A percentile compares a stretch with the other conserved stretches of the same genome.
Evolutionary conservation across 2,797 vertebrate genomes (phyloP).

Genomic region (Macrochelys suwanniensis): DNA sequence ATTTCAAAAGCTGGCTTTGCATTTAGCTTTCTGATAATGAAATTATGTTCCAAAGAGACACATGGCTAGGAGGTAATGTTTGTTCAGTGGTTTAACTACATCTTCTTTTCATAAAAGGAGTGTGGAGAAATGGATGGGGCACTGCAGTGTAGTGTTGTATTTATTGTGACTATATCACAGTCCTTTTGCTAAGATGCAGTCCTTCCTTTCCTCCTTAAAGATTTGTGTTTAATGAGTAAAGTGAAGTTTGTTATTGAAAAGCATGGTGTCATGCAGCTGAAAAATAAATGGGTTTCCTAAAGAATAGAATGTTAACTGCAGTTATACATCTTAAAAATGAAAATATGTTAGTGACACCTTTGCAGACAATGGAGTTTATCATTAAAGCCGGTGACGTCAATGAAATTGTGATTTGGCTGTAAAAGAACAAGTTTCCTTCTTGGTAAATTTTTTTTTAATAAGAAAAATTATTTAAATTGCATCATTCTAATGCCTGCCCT

Average conservation of each 20-base stretch:
- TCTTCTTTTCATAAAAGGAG: not conserved
- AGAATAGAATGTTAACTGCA: not conserved
- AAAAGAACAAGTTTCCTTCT: not conserved
- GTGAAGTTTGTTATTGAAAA: not conserved
- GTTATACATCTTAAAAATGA: not conserved
- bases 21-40: not conserved
- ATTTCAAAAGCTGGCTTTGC: not conserved
- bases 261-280: not conserved
- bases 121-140: not conserved
- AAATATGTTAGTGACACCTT: not conserved
- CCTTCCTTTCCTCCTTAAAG: not conserved
- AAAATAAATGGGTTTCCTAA: not conserved
- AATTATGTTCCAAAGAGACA: not conserved
- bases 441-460: not conserved
- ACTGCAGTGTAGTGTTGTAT: not conserved
- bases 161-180: not conserved
- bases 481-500: slow-evolving; percentile 19
- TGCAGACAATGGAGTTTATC: not conserved
- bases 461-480: slow-evolving; percentile 11
- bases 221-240: not conserved
- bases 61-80: not conserved
- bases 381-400: not conserved
- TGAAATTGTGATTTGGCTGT: not conserved
- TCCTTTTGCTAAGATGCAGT: not conserved
- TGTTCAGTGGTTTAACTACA: not conserved